These are phyloP conservation scores for Trichosurus vulpecula DNA, from an alignment of 2,797 vertebrate genomes.

Conservation along the genomic window DNA sequence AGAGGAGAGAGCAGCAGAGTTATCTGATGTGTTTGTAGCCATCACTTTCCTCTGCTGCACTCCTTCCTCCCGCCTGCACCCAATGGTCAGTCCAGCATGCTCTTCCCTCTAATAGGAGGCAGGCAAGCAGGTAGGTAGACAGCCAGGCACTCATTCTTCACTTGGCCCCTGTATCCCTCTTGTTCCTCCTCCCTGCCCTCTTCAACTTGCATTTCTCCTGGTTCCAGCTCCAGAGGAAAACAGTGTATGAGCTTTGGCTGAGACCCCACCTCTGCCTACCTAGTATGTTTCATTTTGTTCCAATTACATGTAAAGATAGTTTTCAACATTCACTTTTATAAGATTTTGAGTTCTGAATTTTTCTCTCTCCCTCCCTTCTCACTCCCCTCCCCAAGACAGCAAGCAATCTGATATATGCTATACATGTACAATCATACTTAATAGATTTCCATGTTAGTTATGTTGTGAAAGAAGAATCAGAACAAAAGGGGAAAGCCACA, in stretches of 20 bases:
- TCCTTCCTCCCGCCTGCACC: background rate
- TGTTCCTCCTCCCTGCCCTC: background rate
- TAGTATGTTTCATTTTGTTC: no score
- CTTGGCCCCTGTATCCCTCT: background rate
- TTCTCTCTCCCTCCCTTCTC: no score
- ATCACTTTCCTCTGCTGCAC: background rate
- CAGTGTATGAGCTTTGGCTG: background rate
- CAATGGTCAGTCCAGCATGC: background rate
- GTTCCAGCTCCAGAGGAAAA: background rate
- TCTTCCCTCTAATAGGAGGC: background rate
- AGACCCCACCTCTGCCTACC: background rate
- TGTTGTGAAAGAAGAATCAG: no score
- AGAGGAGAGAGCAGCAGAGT: background rate
- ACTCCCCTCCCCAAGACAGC: no score
- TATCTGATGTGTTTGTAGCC: background rate
- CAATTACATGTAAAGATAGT: no score
- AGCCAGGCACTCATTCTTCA: background rate
- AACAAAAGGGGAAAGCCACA: no score
- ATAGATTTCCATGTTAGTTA: no score
- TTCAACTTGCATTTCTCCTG: background rate
- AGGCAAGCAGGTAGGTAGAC: background rate
- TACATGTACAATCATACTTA: no score
- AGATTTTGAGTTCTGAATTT: no score
- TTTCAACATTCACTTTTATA: no score
- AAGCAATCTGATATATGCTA: no score